These are phyloP conservation scores for Coracias cyanogaster DNA, from an alignment of 2,797 vertebrate genomes.

Conservation along the genomic window DNA sequence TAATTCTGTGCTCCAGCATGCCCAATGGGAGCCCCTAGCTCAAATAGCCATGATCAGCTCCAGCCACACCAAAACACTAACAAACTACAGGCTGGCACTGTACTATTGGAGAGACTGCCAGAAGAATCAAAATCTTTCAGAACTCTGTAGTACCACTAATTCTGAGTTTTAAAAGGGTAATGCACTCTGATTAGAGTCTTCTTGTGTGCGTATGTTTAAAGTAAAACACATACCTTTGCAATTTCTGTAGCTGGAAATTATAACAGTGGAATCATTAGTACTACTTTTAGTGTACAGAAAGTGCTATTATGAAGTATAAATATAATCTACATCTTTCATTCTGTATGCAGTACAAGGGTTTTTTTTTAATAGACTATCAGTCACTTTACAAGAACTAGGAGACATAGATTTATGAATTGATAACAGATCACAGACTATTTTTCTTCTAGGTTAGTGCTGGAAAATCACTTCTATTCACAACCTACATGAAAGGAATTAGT, in stretches of 20 bases:
- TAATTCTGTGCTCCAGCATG: neutral
- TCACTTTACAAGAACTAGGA: neutral
- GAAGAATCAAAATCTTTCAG: neutral
- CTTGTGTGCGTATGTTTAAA: neutral
- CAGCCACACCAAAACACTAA: neutral
- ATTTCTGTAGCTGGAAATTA: neutral
- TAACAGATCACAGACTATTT: constrained; percentile 41
- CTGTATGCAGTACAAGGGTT: neutral
- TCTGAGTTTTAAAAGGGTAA: constrained; percentile 19
- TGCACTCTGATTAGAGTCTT: neutral
- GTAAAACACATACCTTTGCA: neutral
- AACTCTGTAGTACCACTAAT: neutral
- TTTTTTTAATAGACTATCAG: neutral
- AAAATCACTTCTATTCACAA: constrained; percentile 55
- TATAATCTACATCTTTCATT: constrained; percentile 15
- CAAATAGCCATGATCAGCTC: neutral
- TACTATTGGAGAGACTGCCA: neutral
- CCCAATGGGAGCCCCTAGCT: neutral
- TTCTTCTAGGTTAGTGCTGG: neutral
- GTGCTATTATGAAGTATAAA: constrained; percentile 22
- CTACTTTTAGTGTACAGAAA: constrained; percentile 1
- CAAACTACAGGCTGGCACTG: neutral
- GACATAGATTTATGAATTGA: constrained; percentile 35
- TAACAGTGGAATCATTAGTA: neutral
- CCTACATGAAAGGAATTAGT: constrained; percentile 36